phyloP scores from a whole-genome alignment of 2,113 vertebrate genomes.

The Pelmatolapia mariae region DNA sequence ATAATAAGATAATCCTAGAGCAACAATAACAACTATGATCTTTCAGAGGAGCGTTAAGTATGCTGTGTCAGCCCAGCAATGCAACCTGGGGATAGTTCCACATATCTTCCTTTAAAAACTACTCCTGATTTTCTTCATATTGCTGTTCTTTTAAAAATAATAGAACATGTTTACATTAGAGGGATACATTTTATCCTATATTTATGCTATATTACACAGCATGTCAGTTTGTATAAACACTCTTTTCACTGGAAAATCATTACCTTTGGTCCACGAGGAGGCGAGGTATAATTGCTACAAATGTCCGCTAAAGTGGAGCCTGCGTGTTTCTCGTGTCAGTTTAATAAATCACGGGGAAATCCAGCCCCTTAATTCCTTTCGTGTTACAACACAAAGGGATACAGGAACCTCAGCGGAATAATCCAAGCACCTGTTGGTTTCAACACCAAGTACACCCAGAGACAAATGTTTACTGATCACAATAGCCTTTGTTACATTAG shows the following conservation, averaged over 20 bases:
- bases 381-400: not conserved
- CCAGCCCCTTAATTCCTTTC: slow-evolving; percentile 5
- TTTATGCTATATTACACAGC: slow-evolving; percentile 46
- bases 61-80: not conserved
- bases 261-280: slow-evolving; percentile 53
- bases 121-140: not conserved
- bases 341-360: slow-evolving; percentile 59
- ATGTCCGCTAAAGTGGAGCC: slow-evolving; percentile 46
- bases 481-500: not conserved
- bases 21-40: not conserved
- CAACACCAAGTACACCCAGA: not conserved
- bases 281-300: slow-evolving; percentile 52
- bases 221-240: slow-evolving; percentile 57
- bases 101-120: not conserved
- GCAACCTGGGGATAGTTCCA: not conserved
- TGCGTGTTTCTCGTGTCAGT: slow-evolving; percentile 49
- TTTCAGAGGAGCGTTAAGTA: not conserved
- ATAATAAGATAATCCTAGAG: not conserved
- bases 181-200: slow-evolving; percentile 44
- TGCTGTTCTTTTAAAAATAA: not conserved
- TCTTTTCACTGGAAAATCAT: slow-evolving; percentile 61
- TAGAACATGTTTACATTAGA: slow-evolving; percentile 45
- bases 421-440: not conserved
- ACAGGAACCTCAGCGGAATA: not conserved
- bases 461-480: not conserved